Conservation (phyloP, 2,113 vertebrate species). For the Cygnus atratus region DNA sequence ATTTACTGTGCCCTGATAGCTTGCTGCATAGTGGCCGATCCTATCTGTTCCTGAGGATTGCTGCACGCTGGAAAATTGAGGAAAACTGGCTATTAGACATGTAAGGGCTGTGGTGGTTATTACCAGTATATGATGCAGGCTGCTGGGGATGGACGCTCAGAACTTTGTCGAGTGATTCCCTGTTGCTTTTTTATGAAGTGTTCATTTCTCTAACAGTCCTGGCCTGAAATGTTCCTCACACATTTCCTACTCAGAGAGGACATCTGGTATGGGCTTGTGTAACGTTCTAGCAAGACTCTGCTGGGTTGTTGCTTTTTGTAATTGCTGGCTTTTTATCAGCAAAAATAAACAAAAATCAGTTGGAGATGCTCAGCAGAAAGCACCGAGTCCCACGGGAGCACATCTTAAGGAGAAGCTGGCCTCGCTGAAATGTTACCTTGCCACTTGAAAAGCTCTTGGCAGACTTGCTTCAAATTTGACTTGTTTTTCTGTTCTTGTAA, state of each 20-base stretch:
- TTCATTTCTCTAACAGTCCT: neutral
- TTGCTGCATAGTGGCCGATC: accelerated
- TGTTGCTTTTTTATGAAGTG: neutral
- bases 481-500: neutral
- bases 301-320: neutral
- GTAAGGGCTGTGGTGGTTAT: neutral
- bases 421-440: neutral
- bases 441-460: slow-evolving; percentile 19
- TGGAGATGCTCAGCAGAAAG: neutral
- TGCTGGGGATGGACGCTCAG: neutral
- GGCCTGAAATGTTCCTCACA: neutral
- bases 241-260: neutral
- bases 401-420: neutral
- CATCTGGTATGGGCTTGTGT: neutral
- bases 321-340: slow-evolving; percentile 9
- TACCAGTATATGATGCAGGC: neutral
- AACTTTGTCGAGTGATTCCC: neutral
- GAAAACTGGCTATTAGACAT: neutral
- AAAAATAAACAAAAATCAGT: neutral
- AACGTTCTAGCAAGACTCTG: neutral
- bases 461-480: slow-evolving; percentile 14
- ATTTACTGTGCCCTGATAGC: neutral
- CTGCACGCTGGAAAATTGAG: neutral
- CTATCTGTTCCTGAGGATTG: neutral
- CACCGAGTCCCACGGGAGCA: neutral